Conservation (phyloP, 2,888 invertebrate genomes). For the Morpho helenor region DNA sequence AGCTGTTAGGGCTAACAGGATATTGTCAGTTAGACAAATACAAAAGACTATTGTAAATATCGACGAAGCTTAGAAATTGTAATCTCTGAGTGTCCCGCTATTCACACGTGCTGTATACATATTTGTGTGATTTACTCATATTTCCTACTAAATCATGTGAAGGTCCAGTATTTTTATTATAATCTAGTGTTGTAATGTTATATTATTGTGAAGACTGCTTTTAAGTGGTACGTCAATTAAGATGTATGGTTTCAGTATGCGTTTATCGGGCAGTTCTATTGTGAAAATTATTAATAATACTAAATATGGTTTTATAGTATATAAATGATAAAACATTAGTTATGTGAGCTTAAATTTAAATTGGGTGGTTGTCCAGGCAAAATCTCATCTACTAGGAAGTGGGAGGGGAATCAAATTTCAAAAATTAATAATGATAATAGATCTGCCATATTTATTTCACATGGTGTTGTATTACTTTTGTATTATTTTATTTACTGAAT, state of each 20-base stretch:
- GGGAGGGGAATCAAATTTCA: background rate
- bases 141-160: conserved; percentile 72
- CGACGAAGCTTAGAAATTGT: background rate
- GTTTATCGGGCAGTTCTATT: conserved; percentile 33
- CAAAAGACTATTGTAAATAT: too few species aligned
- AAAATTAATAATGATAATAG: too few species aligned
- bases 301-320: too few species aligned
- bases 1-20: too few species aligned
- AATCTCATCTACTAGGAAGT: too few species aligned
- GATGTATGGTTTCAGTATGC: conserved; percentile 37
- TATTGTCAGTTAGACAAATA: too few species aligned
- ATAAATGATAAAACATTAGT: too few species aligned
- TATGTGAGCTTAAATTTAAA: too few species aligned
- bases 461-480: background rate
- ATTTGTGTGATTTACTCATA: conserved; percentile 32
- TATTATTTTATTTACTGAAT: background rate
- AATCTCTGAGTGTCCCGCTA: conserved; percentile 3
- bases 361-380: too few species aligned
- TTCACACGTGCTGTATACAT: background rate
- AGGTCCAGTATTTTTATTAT: conserved; percentile 74
- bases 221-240: conserved; percentile 72
- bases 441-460: too few species aligned
- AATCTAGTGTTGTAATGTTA: conserved; percentile 50
- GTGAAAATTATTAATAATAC: background rate
- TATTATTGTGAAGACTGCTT: conserved; percentile 68